A percentile compares a stretch with the other conserved stretches of the same genome.
phyloP scores from a whole-genome alignment of 2,797 vertebrate genomes.

The Macrochelys suwanniensis region DNA sequence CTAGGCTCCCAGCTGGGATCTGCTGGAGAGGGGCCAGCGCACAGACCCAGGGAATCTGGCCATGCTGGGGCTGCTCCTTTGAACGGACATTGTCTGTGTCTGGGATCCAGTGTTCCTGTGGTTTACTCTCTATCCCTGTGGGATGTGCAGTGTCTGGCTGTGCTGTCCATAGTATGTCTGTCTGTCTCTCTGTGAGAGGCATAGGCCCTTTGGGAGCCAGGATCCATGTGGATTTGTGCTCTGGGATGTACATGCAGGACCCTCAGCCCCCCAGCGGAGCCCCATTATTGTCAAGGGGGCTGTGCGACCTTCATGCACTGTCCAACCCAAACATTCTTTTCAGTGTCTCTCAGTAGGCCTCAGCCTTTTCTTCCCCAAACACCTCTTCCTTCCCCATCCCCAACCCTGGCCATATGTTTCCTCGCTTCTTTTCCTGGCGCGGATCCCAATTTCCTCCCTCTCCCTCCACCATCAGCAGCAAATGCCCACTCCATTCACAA shows the following conservation, averaged over 20 bases:
- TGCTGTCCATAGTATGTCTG: not conserved
- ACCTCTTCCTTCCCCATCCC: not conserved
- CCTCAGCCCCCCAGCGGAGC: not conserved
- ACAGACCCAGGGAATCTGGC: not conserved
- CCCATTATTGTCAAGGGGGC: not conserved
- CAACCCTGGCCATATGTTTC: not conserved
- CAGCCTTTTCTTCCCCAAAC: no score
- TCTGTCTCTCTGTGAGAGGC: not conserved
- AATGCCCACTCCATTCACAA: not conserved
- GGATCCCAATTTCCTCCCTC: not conserved
- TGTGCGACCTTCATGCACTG: not conserved
- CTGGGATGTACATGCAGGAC: not conserved
- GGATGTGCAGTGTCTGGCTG: no score
- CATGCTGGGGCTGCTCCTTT: not conserved
- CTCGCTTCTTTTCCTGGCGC: not conserved
- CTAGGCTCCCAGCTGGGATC: not conserved
- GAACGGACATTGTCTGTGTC: not conserved
- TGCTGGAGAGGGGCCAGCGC: not conserved
- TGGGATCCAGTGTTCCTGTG: no score
- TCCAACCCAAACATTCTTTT: not conserved
- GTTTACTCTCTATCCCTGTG: no score
- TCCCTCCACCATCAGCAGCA: not conserved
- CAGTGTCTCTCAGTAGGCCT: not conserved
- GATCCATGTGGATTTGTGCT: not conserved
- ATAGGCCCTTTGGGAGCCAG: not conserved